These are phyloP conservation scores for Pseudopodoces humilis DNA, from an alignment of 2,113 vertebrate species.

Conservation along the genomic window DNA sequence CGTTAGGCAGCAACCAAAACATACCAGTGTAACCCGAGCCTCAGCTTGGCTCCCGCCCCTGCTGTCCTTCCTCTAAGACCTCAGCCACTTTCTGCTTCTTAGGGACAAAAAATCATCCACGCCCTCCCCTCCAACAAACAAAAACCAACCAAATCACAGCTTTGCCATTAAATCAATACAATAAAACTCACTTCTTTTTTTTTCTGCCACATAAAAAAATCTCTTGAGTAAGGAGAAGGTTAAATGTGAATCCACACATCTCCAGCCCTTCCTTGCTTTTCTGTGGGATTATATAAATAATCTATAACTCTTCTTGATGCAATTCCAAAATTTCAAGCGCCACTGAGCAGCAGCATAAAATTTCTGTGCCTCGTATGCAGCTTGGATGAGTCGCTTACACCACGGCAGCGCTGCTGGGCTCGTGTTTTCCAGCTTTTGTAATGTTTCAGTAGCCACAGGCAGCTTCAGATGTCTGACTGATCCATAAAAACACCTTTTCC, in stretches of 20 bases:
- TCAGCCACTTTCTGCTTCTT: slow-evolving; percentile 30
- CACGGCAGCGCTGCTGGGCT: fast-evolving
- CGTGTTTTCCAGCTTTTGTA: neutral
- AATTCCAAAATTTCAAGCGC: neutral
- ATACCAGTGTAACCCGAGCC: slow-evolving; percentile 35
- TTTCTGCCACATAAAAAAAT: neutral
- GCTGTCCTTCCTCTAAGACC: slow-evolving; percentile 35
- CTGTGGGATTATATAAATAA: neutral
- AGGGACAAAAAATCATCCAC: neutral
- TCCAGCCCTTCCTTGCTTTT: neutral
- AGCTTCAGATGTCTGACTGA: fast-evolving
- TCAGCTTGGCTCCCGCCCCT: slow-evolving; percentile 5
- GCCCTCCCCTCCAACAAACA: neutral
- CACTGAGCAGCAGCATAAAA: neutral
- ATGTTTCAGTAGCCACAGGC: neutral
- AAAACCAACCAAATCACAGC: neutral
- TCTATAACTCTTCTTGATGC: neutral
- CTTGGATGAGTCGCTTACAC: neutral
- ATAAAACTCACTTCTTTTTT: neutral
- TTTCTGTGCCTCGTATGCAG: fast-evolving
- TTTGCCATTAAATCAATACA: neutral
- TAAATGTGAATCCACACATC: fast-evolving
- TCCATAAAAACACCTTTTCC: neutral
- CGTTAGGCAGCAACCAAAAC: slow-evolving; percentile 57
- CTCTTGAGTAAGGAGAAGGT: neutral